Evolutionary conservation across 1,140 invertebrate species (phyloP), one percentile per base, ranked within the genome.

Genomic region (Atta colombica): DNA sequence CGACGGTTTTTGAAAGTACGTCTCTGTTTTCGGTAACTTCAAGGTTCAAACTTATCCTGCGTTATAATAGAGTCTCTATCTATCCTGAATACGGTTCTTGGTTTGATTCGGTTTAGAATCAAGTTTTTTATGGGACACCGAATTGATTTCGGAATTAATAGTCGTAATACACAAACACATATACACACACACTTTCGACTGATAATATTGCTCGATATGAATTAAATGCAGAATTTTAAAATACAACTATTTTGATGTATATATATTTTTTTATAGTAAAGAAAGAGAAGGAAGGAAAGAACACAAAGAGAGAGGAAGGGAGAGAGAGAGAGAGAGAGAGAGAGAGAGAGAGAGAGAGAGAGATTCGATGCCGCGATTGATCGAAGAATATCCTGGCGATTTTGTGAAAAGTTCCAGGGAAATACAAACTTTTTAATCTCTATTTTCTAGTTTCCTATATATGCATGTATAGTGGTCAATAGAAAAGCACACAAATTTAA

Each of bases 41-140:
- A 31, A 81, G 77, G 49, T 81, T 81, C 28, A 39, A 21, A 69
- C 68, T 65, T n/a, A 7, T 53, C 35, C 7, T 28, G 31, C 12
- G 49, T 21, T 28, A 61, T 3, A 51, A 35, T 16, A 28, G 18
- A 49, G 6, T 60, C 16, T 25, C 12, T 45, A 51, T 12, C 75
- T 65, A 49, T 49, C 25, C 25, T 78, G 28, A 66, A 45, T 25
- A 66, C 35, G 39, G 16, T 45, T 45, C 25, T 51, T 31, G 10
- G n/a, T 18, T 78, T 65, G n/a, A 49, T 35, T 78, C 8, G 18
- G 28, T 49, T 35, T 35, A 55, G 49, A 77, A 2, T 65, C 18
- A 25, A 65, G 5, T 2, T 18, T 49, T 51, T 6, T 66, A 35
- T 25, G 61, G 6, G 12, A 21, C 25, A 66, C 6, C 28, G 18